Base-by-base conservation (phyloP, 2,797 vertebrate genomes). In the Coregonus sp. region DNA sequence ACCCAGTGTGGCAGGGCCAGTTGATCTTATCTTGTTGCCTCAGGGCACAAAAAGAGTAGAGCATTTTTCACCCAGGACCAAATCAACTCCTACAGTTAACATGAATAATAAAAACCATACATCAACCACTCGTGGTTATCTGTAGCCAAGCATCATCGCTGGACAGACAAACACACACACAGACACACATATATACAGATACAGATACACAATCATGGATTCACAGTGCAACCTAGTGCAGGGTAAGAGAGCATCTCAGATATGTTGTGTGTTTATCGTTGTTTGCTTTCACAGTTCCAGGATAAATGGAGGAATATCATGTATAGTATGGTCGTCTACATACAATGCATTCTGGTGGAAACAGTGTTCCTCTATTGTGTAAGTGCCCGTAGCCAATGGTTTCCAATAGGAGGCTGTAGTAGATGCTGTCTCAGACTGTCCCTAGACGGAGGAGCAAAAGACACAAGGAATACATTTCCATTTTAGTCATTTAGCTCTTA, bases 321-420 rank as follows among this genome's bases (percentile, higher is more conserved):
- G 37, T 12, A 47, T 47, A 3, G 11, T 47, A 18, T 59, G 54
- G 18, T 5, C n/a, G 7, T 4, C 56, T 7, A 20, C n/a, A 9
- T 61, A 47, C 56, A 20, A 25, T 20, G 16, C 18, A 31, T 66
- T 37, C 15, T 40, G 68, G 14, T 37, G 7, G 35, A 65, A 73
- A 77, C 70, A 82, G 78, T 81, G 78, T 37, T 33, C 78, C 77
- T 85, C 54, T 65, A 25, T 25, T 75, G 74, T 52, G 72, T 59
- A 83, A 82, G 73, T 70, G 84, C 79, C 82, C 84, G 79, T 40
- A 7, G 40, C 40, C 40, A 40, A 40, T 29, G 81, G 84, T 90
- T 88, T 90, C 85, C 40, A 40, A 40, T 40, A 9, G 7, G 7
- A 40, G 7, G 40, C 3, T 47, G 9, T 11, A 47, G 40, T 47